phyloP scores from a whole-genome alignment of 2,797 vertebrate genomes.

The Characodon lateralis region DNA sequence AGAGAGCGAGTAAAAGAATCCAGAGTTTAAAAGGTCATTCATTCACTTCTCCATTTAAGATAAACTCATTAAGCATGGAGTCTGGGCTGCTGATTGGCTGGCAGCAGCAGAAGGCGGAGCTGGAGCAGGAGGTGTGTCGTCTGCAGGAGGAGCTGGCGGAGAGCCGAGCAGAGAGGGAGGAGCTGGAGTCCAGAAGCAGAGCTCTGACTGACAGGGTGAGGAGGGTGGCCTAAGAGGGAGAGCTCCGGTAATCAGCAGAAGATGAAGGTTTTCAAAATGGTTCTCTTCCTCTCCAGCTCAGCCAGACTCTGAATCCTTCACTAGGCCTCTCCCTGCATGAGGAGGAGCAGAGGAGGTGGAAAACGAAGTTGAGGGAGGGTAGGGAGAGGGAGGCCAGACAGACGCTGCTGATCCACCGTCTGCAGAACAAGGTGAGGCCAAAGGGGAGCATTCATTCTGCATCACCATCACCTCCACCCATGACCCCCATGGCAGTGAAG shows the following conservation, averaged over 20 bases:
- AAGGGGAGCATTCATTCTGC: not conserved
- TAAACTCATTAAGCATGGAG: constrained; percentile 59
- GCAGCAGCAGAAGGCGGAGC: constrained; percentile 70
- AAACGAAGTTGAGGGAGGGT: constrained; percentile 78
- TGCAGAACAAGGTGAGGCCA: constrained; percentile 87
- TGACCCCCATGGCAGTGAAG: no score
- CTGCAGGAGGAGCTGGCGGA: constrained; percentile 77
- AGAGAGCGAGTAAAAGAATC: not conserved
- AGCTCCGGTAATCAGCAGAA: not conserved
- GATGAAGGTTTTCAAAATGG: not conserved
- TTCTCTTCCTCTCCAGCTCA: constrained; percentile 38
- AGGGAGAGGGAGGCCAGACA: constrained; percentile 87
- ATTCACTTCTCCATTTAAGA: not conserved
- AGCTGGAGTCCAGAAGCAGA: constrained; percentile 71
- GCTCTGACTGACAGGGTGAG: constrained; percentile 77
- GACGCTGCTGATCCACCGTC: constrained; percentile 84
- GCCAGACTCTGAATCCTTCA: constrained; percentile 25
- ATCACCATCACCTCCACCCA: not conserved
- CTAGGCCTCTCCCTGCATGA: constrained; percentile 37
- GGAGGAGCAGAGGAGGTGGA: constrained; percentile 72
- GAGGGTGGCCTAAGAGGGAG: not conserved
- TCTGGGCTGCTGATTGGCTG: constrained; percentile 59
- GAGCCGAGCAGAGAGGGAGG: constrained; percentile 73
- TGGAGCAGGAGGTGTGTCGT: constrained; percentile 69
- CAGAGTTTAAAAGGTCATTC: not conserved